Conservation (phyloP, 2,797 vertebrate species). For the Peromyscus eremicus region DNA sequence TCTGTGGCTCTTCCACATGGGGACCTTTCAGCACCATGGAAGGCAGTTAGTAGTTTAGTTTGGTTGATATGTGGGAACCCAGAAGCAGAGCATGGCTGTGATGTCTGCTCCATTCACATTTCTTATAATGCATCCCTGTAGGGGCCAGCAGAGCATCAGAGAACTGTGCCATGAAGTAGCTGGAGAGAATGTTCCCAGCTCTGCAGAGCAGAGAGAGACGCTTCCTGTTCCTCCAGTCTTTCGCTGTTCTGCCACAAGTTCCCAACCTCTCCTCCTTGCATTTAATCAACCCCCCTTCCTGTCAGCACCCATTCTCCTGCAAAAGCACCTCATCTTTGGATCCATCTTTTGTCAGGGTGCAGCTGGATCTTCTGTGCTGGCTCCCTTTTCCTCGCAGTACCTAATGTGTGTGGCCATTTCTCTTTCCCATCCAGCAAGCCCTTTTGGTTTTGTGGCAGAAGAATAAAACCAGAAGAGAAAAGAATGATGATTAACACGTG, state of each 20-base stretch:
- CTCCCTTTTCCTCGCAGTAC: background rate
- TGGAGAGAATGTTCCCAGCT: conserved; percentile 1
- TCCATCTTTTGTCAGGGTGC: background rate
- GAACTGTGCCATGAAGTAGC: conserved; percentile 57
- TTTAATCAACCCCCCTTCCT: background rate
- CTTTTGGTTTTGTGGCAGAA: background rate
- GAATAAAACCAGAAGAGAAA: background rate
- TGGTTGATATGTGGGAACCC: background rate
- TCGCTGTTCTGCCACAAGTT: background rate
- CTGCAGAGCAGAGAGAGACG: conserved; percentile 34
- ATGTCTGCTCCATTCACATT: background rate
- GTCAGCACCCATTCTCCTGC: background rate
- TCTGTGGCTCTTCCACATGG: rapidly evolving
- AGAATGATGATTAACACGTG: background rate
- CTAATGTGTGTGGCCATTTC: background rate
- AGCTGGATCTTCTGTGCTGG: background rate
- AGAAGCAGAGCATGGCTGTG: background rate
- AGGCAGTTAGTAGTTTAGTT: background rate
- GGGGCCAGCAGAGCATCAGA: conserved; percentile 87
- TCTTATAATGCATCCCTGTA: conserved; percentile 83
- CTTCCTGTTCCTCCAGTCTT: conserved; percentile 16
- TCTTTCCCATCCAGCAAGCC: background rate
- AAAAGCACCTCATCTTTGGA: background rate
- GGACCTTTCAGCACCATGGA: background rate
- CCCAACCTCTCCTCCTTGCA: background rate